A percentile compares a stretch with the other conserved stretches of the same genome.
Evolutionary conservation across 2,113 vertebrate species (phyloP).

Genomic region (Carollia perspicillata): DNA sequence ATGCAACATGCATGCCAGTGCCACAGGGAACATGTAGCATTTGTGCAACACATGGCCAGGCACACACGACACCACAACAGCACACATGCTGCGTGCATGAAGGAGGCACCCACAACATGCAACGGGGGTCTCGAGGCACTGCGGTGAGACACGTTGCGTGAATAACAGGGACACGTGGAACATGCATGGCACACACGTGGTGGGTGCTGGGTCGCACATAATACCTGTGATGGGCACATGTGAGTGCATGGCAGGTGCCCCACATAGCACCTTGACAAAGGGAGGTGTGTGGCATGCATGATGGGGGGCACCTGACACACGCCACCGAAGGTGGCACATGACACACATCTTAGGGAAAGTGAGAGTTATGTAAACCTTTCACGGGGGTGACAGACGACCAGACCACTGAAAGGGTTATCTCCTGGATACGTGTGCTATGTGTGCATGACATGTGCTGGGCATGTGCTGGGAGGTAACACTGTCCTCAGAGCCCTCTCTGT

Average conservation of each 20-base stretch:
- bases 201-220: too few relatives aligned
- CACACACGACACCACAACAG: background rate
- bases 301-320: background rate
- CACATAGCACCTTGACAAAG: background rate
- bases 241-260: accelerated
- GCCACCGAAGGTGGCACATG: accelerated
- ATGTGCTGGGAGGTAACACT: too few relatives aligned
- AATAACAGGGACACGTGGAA: accelerated
- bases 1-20: accelerated
- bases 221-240: too few relatives aligned
- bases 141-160: background rate
- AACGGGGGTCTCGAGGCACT: background rate
- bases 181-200: accelerated
- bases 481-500: too few relatives aligned
- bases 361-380: accelerated
- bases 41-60: accelerated
- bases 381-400: background rate
- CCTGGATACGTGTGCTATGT: background rate
- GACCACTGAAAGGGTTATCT: too few relatives aligned
- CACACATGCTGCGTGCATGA: accelerated
- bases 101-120: background rate
- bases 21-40: background rate
- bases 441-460: background rate
- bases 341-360: too few relatives aligned
- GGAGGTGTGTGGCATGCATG: accelerated